phyloP scores from a whole-genome alignment of 1,140 invertebrate genomes.

The Cecropterus lyciades region DNA sequence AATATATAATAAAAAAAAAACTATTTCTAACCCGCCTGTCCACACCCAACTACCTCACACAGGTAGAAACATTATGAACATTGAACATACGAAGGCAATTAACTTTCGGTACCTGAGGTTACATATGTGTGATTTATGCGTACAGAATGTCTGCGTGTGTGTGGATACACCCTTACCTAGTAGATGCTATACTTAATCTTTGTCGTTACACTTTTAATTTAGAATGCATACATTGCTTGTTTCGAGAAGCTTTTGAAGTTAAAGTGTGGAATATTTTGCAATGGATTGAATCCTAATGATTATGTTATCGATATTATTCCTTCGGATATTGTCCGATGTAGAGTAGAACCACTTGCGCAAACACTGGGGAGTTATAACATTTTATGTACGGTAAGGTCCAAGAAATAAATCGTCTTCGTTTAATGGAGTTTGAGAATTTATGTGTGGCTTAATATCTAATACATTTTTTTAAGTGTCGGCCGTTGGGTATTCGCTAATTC shows the following conservation, averaged over 20 bases:
- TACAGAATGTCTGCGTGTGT: slow-evolving; percentile 37
- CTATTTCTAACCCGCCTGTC: slow-evolving; percentile 44
- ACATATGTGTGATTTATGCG: slow-evolving; percentile 46
- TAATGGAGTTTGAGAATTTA: slow-evolving; percentile 76
- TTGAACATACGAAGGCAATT: slow-evolving; percentile 80
- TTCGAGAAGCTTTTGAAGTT: neutral
- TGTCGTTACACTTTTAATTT: too few species aligned
- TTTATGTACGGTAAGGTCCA: slow-evolving; percentile 49
- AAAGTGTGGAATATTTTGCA: slow-evolving; percentile 6
- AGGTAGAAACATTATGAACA: slow-evolving; percentile 73
- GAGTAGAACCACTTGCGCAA: slow-evolving; percentile 64
- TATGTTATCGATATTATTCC: slow-evolving; percentile 8
- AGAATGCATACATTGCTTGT: slow-evolving; percentile 30
- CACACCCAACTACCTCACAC: slow-evolving; percentile 47
- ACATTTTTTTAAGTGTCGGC: slow-evolving; percentile 54
- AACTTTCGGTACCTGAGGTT: slow-evolving; percentile 57
- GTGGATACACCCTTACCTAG: slow-evolving; percentile 3
- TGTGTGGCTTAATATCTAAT: slow-evolving; percentile 58
- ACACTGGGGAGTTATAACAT: slow-evolving; percentile 53
- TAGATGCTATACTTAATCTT: too few species aligned
- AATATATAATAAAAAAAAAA: slow-evolving; percentile 21
- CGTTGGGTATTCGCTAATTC: slow-evolving; percentile 38
- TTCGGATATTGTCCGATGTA: slow-evolving; percentile 10
- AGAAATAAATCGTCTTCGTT: slow-evolving; percentile 73
- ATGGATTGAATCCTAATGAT: slow-evolving; percentile 30